phyloP scores from a whole-genome alignment of 2,888 invertebrate genomes.

The Pachliopta kotzebuea region DNA sequence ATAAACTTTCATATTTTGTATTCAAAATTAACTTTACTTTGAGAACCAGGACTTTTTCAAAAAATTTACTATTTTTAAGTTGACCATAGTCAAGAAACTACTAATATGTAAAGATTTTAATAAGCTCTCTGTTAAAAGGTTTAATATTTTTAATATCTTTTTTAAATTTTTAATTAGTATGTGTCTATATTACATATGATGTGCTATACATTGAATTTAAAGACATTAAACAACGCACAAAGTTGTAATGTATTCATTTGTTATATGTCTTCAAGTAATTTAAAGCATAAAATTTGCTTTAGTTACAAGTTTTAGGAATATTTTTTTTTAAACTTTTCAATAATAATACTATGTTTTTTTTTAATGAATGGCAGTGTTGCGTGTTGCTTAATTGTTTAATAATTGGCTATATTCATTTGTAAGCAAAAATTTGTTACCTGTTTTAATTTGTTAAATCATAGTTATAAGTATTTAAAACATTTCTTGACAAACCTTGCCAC shows the following conservation, averaged over 20 bases:
- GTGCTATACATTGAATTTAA: neutral
- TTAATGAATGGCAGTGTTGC: neutral
- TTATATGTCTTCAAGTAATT: constrained; percentile 14
- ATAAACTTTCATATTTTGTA: no score
- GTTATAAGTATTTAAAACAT: constrained; percentile 18
- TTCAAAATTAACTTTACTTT: no score
- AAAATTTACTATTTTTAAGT: no score
- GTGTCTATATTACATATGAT: neutral
- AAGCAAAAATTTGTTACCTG: constrained; percentile 22
- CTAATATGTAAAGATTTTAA: no score
- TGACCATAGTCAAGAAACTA: no score
- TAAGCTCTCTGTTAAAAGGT: constrained; percentile 5
- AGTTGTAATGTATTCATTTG: constrained; percentile 1
- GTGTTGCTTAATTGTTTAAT: neutral
- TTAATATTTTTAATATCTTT: neutral
- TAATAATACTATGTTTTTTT: no score
- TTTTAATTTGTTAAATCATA: constrained; percentile 20
- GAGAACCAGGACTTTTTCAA: no score
- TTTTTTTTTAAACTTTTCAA: neutral
- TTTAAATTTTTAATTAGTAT: no score
- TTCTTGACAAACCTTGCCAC: constrained; percentile 26
- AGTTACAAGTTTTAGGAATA: neutral
- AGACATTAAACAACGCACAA: constrained; percentile 10
- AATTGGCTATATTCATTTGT: constrained; percentile 9
- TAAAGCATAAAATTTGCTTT: neutral